These are phyloP conservation scores for Pyxicephalus adspersus DNA, from an alignment of 2,113 vertebrate species.

Conservation along the genomic window DNA sequence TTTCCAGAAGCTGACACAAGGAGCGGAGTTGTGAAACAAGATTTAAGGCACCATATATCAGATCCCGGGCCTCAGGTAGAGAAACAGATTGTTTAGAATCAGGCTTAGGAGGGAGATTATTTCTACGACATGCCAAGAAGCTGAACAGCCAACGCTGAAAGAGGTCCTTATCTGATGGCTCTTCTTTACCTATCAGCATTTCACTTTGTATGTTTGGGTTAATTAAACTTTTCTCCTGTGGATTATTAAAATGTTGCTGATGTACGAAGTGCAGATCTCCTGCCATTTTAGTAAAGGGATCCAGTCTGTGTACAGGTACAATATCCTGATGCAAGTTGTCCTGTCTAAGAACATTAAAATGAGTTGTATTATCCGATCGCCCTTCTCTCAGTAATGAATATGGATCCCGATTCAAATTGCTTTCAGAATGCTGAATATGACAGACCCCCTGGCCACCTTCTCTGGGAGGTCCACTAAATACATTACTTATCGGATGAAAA, in stretches of 20 bases:
- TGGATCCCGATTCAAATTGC: neutral
- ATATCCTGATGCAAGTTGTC: neutral
- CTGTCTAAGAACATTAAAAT: neutral
- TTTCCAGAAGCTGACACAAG: slow-evolving; percentile 69
- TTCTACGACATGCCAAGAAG: slow-evolving; percentile 19
- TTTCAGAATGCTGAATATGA: neutral
- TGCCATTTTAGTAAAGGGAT: too few relatives aligned
- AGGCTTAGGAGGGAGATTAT: neutral
- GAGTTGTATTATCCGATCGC: neutral
- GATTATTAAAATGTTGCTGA: neutral
- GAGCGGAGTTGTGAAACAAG: slow-evolving; percentile 70
- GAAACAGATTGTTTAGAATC: neutral
- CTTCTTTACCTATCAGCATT: neutral
- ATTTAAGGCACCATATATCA: slow-evolving; percentile 67
- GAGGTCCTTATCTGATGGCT: neutral
- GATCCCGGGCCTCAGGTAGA: slow-evolving; percentile 59
- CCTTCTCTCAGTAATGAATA: neutral
- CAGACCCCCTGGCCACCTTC: neutral
- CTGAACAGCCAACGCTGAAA: slow-evolving; percentile 46
- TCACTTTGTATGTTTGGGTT: neutral
- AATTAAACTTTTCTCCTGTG: neutral
- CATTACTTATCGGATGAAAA: neutral
- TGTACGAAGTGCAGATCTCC: neutral
- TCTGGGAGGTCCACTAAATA: neutral
- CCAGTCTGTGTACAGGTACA: neutral